Conservation (phyloP, 2,888 invertebrate genomes). For the Coelinius sp. region DNA sequence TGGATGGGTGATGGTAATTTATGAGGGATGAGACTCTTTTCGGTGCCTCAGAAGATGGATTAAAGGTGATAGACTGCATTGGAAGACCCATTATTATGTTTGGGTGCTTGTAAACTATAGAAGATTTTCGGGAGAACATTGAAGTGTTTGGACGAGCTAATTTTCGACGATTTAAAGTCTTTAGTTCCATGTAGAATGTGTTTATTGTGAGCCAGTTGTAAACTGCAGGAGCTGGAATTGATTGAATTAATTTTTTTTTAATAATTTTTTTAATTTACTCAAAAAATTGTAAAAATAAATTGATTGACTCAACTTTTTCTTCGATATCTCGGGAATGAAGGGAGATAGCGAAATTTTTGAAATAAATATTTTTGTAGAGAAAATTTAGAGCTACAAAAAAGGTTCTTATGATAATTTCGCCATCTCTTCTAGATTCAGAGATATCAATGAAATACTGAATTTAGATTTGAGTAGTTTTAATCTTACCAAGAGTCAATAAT, state of each 20-base stretch:
- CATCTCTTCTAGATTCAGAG: too few species aligned
- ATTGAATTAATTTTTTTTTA: background rate
- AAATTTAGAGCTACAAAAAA: too few species aligned
- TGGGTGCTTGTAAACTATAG: background rate
- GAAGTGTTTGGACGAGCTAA: slow-evolving; percentile 18
- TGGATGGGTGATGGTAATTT: slow-evolving; percentile 41
- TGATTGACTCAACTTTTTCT: too few species aligned
- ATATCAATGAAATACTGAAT: too few species aligned
- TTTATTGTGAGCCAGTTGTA: slow-evolving; percentile 59
- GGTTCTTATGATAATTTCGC: too few species aligned
- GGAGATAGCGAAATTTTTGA: too few species aligned
- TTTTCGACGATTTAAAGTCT: slow-evolving; percentile 35
- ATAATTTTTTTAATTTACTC: slow-evolving; percentile 9
- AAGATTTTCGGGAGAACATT: background rate
- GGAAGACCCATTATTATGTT: slow-evolving; percentile 31
- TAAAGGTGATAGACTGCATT: background rate
- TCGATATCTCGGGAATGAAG: too few species aligned
- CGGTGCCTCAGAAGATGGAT: slow-evolving; percentile 19
- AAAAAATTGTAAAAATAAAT: too few species aligned
- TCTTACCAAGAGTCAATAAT: slow-evolving; percentile 52
- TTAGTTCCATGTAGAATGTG: slow-evolving; percentile 51
- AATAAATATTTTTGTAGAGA: too few species aligned
- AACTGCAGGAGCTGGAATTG: slow-evolving; percentile 50
- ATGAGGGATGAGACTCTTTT: slow-evolving; percentile 45
- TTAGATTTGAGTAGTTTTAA: too few species aligned